Evolutionary conservation across 92 coral and sea anemone species (phyloP).

Genomic region (Porites lobata): DNA sequence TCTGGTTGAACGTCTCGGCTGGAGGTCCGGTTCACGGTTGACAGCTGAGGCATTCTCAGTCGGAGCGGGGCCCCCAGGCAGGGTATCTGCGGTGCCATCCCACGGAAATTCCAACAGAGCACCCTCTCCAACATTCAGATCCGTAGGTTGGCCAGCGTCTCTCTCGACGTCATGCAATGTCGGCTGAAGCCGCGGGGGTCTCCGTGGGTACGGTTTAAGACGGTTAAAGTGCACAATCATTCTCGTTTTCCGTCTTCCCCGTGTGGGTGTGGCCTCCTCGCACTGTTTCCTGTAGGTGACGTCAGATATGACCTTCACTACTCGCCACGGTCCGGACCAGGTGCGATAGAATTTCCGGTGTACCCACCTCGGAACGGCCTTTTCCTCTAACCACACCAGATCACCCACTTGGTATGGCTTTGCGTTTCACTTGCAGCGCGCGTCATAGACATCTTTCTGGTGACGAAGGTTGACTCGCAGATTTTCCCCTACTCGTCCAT

Average conservation of each 20-base stretch:
- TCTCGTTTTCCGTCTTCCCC: constrained; percentile 1
- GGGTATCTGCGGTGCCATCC: not conserved
- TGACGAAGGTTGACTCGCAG: constrained; percentile 8
- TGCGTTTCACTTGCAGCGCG: constrained; percentile 11
- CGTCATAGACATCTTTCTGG: constrained; percentile 50
- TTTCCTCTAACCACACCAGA: constrained; percentile 30
- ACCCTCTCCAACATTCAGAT: not conserved
- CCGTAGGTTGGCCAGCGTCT: not conserved
- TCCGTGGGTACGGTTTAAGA: too few relatives aligned
- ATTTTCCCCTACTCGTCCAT: not conserved
- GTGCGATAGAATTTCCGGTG: constrained; percentile 38
- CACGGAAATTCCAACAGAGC: not conserved
- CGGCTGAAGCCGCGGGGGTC: not conserved
- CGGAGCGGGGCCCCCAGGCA: not conserved
- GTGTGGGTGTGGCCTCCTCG: not conserved
- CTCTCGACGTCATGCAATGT: constrained; percentile 1
- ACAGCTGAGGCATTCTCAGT: constrained; percentile 6
- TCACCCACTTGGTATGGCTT: constrained; percentile 39
- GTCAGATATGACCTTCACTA: constrained; percentile 51
- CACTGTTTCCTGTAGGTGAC: constrained; percentile 50
- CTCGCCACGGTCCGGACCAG: constrained; percentile 52
- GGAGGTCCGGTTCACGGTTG: not conserved
- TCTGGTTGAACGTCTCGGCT: not conserved
- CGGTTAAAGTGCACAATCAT: too few relatives aligned
- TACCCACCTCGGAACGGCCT: constrained; percentile 31